Percentiles rank a stretch among this genome's conserved stretches.
Evolutionary conservation across 2,113 vertebrate species (phyloP).

Genomic region (Oceanodroma tethys): DNA sequence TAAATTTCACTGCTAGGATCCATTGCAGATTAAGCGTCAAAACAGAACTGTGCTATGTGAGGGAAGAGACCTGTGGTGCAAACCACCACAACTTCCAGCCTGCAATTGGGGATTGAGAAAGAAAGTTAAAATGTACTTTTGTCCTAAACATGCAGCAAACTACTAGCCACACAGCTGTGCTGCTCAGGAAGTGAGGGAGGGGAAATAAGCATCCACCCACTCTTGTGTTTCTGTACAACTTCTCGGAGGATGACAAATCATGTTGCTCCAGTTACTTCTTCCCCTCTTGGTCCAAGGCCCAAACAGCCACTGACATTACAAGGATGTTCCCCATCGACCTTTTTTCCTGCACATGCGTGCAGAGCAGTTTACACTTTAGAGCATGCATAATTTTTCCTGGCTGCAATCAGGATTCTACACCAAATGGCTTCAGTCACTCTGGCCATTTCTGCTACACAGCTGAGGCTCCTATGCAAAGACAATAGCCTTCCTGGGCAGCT

Average conservation of each 20-base stretch:
- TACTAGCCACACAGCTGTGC: neutral
- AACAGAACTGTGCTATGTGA: neutral
- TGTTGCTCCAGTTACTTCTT: neutral
- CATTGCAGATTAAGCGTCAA: neutral
- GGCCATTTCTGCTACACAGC: neutral
- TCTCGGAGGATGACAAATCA: neutral
- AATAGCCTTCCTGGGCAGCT: neutral
- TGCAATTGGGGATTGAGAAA: neutral
- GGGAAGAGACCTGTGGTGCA: neutral
- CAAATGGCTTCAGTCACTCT: neutral
- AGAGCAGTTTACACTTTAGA: neutral
- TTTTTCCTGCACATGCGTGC: neutral
- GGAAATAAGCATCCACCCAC: neutral
- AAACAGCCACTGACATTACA: neutral
- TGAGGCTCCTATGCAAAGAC: neutral
- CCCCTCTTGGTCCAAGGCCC: neutral
- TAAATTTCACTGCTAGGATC: neutral
- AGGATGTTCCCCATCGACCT: neutral
- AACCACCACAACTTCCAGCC: neutral
- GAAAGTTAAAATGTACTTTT: neutral
- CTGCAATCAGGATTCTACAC: neutral
- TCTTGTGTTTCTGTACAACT: neutral
- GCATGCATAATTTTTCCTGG: neutral
- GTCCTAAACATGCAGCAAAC: neutral
- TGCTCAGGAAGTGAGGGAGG: neutral